phyloP scores from a whole-genome alignment of 2,113 vertebrate genomes.

The Chloroceryle aenea region DNA sequence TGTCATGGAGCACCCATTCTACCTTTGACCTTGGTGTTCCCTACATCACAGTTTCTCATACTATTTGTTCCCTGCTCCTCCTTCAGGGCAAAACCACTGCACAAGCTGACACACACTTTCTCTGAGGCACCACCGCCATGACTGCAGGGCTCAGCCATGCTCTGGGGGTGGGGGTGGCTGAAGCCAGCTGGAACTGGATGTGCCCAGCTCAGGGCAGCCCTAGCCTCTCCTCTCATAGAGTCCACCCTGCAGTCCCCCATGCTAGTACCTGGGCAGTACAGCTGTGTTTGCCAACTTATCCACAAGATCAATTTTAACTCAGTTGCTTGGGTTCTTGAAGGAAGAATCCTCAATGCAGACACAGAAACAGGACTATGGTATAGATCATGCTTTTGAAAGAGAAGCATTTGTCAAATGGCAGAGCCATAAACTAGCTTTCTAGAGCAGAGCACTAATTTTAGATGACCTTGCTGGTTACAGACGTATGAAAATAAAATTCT shows the following conservation, averaged over 20 bases:
- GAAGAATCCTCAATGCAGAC: neutral
- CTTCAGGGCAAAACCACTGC: no score
- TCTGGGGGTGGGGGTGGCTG: fast-evolving
- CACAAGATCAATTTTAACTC: neutral
- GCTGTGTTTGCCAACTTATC: neutral
- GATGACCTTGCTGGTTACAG: neutral
- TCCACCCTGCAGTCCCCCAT: fast-evolving
- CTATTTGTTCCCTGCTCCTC: neutral
- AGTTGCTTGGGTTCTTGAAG: neutral
- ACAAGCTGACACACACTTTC: neutral
- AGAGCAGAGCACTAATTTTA: neutral
- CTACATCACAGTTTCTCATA: neutral
- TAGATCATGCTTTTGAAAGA: neutral
- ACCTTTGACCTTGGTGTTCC: neutral
- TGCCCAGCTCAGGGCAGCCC: fast-evolving
- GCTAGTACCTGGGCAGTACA: neutral
- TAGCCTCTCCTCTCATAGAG: fast-evolving
- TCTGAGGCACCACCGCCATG: fast-evolving
- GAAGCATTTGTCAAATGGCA: neutral
- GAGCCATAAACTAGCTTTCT: neutral
- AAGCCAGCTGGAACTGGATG: neutral
- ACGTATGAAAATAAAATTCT: neutral
- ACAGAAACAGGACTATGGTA: neutral
- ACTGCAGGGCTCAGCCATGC: fast-evolving
- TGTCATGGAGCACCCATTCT: fast-evolving